These are phyloP conservation scores for Paradisaea rubra DNA, from an alignment of 2,113 vertebrate species.

Conservation along the genomic window DNA sequence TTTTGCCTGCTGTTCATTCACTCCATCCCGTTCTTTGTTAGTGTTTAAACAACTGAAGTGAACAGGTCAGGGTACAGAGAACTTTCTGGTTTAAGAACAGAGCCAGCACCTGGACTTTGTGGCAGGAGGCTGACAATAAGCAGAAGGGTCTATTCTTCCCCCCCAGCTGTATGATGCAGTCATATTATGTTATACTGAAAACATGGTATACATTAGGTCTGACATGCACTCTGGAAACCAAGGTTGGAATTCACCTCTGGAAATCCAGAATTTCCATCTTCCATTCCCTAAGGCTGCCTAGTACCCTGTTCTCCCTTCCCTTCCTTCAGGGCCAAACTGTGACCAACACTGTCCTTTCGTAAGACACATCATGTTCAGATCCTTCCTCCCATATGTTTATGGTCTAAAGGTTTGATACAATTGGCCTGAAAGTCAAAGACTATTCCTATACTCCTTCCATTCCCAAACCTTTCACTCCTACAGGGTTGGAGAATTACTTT, in stretches of 20 bases:
- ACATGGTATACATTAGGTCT: not conserved
- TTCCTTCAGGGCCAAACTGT: not conserved
- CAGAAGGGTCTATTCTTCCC: not conserved
- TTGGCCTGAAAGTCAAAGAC: not conserved
- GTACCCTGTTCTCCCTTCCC: not conserved
- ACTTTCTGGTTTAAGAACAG: not conserved
- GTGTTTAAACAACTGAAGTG: not conserved
- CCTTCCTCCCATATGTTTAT: not conserved
- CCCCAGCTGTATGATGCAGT: rapidly evolving
- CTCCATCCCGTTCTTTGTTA: not conserved
- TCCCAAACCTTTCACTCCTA: not conserved
- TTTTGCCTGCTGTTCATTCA: not conserved
- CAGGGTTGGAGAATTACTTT: not conserved
- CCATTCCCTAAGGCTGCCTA: not conserved
- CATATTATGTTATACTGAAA: not conserved
- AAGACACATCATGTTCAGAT: not conserved
- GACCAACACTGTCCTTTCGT: rapidly evolving
- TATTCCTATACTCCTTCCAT: not conserved
- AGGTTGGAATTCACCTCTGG: not conserved
- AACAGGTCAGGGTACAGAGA: not conserved
- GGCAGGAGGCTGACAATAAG: not conserved
- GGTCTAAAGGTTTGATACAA: not conserved
- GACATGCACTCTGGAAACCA: not conserved
- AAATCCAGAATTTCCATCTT: not conserved
- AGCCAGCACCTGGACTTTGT: not conserved